A percentile compares a stretch with the other conserved stretches of the same genome.
phyloP scores from a whole-genome alignment of 2,888 invertebrate genomes.

The Dolichomitus sp. region DNA sequence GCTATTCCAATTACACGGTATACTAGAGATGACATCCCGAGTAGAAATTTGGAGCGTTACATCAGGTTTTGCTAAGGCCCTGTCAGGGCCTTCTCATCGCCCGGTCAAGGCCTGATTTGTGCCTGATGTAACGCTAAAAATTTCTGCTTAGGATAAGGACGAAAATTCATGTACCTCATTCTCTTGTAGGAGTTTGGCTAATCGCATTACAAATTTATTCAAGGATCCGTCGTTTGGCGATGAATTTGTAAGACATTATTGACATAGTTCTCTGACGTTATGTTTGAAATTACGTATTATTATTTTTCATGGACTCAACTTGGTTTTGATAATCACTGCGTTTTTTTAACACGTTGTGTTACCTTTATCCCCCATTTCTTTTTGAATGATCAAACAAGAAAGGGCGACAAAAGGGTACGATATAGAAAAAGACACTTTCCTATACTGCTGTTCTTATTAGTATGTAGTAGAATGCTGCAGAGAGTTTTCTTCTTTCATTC shows the following conservation, averaged over 20 bases:
- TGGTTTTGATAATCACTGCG: no score
- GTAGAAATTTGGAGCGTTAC: no score
- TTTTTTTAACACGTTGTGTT: neutral
- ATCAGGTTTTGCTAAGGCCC: no score
- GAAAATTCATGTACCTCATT: neutral
- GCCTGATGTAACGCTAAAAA: no score
- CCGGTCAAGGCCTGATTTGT: no score
- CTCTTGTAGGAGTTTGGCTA: neutral
- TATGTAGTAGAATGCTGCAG: conserved; percentile 48
- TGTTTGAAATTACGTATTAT: neutral
- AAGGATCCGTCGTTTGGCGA: neutral
- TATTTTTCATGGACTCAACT: neutral
- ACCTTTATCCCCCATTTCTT: conserved; percentile 36
- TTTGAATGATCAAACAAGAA: conserved; percentile 30
- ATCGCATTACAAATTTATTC: conserved; percentile 1
- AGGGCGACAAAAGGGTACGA: conserved; percentile 39
- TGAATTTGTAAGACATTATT: neutral
- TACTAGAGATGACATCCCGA: neutral
- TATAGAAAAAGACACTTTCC: conserved; percentile 52
- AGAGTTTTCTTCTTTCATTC: conserved; percentile 56
- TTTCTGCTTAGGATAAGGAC: no score
- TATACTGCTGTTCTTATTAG: conserved; percentile 54
- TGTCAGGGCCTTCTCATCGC: no score
- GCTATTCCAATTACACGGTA: conserved; percentile 38
- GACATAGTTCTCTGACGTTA: neutral